Percentiles rank a stretch among this genome's conserved stretches.
These are phyloP conservation scores for Oreochromis grahami DNA, from an alignment of 2,797 vertebrate species.

Conservation along the genomic window DNA sequence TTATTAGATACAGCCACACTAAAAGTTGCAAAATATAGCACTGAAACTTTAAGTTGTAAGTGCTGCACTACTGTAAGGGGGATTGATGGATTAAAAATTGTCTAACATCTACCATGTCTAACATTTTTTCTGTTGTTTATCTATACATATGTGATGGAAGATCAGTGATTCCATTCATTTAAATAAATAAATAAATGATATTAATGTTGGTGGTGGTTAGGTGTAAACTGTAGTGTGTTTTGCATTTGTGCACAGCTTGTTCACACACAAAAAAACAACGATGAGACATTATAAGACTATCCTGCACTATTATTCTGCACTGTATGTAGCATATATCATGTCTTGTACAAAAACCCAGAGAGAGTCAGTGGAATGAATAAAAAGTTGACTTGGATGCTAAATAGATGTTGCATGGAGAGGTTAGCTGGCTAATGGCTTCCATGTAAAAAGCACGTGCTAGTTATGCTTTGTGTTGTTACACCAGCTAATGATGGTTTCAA, in stretches of 20 bases:
- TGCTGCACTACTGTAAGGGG: accelerated
- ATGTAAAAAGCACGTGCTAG: not conserved
- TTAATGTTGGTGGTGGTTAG: not conserved
- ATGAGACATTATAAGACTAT: not conserved
- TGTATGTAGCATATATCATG: not conserved
- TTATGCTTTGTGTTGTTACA: not conserved
- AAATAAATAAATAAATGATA: not conserved
- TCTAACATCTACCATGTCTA: not conserved
- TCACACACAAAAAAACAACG: not conserved
- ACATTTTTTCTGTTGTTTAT: not conserved
- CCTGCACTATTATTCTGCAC: not conserved
- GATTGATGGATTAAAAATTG: not conserved
- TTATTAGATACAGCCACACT: not conserved
- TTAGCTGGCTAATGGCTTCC: not conserved
- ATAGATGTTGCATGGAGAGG: not conserved
- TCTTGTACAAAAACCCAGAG: not conserved
- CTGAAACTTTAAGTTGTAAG: not conserved
- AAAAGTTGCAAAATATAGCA: not conserved
- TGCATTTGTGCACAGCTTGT: accelerated
- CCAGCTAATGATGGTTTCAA: not conserved
- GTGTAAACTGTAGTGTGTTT: not conserved
- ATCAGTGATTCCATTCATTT: not conserved
- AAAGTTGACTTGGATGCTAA: not conserved
- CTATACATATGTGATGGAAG: not conserved
- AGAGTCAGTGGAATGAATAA: not conserved